Evolutionary conservation across 2,888 invertebrate species (phyloP).

Genomic region (Subacronicta megacephala): DNA sequence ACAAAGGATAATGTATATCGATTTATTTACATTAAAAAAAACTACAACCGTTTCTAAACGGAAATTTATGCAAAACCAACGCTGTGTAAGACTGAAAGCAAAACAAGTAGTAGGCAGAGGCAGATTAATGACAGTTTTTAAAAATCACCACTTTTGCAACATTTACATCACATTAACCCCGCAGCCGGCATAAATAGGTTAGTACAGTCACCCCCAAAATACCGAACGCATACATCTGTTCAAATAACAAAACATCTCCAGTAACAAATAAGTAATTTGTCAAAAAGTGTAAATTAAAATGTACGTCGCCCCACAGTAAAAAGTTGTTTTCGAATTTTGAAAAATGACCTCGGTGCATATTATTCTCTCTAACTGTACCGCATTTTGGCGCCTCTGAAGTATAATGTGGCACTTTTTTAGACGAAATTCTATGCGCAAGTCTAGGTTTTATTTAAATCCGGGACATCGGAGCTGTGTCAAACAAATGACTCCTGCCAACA

Average conservation of each 20-base stretch:
- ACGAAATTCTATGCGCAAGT: conserved; percentile 59
- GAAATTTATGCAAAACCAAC: conserved; percentile 24
- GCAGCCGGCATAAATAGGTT: conserved; percentile 64
- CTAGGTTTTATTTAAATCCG: conserved; percentile 82
- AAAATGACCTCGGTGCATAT: conserved; percentile 63
- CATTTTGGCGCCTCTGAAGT: conserved; percentile 36
- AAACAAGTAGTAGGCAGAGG: conserved; percentile 69
- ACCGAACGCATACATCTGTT: conserved; percentile 46
- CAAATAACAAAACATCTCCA: conserved; percentile 25
- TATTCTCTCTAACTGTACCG: conserved; percentile 56
- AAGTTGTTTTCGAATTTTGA: conserved; percentile 59
- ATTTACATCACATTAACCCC: conserved; percentile 75
- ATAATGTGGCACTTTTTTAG: conserved; percentile 62
- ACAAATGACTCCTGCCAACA: conserved; percentile 84
- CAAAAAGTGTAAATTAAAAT: conserved; percentile 25
- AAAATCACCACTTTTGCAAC: conserved; percentile 61
- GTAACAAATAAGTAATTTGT: conserved; percentile 41
- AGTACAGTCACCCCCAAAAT: conserved; percentile 63
- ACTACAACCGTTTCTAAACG: conserved; percentile 10
- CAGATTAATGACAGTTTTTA: conserved; percentile 67
- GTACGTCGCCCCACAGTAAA: conserved; percentile 36
- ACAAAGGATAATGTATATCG: too few relatives aligned
- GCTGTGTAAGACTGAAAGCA: conserved; percentile 53
- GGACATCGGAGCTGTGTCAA: conserved; percentile 63
- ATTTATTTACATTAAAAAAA: conserved; percentile 5